Evolutionary conservation across 2,113 vertebrate species (phyloP).

Genomic region (Tragelaphus strepsiceros): DNA sequence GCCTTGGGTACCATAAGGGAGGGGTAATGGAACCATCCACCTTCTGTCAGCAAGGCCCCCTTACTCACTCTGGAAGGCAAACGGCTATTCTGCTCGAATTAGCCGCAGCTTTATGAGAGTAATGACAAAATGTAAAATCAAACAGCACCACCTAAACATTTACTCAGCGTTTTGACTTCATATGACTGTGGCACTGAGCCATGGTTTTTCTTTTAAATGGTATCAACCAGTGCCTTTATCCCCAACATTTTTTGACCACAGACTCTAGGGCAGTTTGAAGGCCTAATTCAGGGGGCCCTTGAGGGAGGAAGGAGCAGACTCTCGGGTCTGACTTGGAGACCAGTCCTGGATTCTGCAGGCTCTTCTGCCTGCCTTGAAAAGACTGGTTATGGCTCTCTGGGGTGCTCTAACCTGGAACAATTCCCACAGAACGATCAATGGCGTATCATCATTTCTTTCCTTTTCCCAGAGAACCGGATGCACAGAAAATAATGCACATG

Average conservation of each 20-base stretch:
- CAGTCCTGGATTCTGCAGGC: not conserved
- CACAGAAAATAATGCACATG: constrained; percentile 56
- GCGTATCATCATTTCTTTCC: constrained; percentile 54
- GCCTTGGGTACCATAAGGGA: not conserved
- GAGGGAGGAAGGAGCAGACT: not conserved
- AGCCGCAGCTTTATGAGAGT: not conserved
- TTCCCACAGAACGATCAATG: constrained; percentile 62
- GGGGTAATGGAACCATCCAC: not conserved
- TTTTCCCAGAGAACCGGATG: constrained; percentile 57
- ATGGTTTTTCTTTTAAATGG: not conserved
- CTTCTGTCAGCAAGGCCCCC: not conserved
- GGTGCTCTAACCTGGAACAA: constrained; percentile 47
- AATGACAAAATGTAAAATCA: not conserved
- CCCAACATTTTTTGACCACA: not conserved
- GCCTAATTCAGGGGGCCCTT: not conserved
- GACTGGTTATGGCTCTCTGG: not conserved
- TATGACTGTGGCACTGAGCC: not conserved
- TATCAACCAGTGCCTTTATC: not conserved
- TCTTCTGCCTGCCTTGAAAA: constrained; percentile 34
- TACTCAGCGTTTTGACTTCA: not conserved
- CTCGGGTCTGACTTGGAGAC: not conserved
- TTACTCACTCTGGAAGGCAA: not conserved
- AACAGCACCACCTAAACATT: not conserved
- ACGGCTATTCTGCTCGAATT: not conserved
- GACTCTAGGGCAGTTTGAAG: not conserved